These are phyloP conservation scores for Catharus fuscescens DNA, from an alignment of 2,113 vertebrate genomes.

Conservation along the genomic window DNA sequence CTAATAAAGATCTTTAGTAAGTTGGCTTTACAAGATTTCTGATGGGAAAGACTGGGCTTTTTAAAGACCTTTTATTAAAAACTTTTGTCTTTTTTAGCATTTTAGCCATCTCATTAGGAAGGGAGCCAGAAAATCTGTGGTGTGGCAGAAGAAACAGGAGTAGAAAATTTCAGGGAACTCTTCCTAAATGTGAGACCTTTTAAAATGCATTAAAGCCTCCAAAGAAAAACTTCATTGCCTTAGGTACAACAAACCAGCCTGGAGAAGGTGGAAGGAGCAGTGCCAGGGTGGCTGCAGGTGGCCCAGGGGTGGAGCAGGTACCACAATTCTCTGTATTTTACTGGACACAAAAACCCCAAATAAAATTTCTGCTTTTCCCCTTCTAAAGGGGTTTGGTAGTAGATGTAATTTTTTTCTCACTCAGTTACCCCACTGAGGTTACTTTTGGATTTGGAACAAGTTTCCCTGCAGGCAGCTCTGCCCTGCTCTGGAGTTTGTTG, in stretches of 20 bases:
- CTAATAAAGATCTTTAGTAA: background rate
- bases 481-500: background rate
- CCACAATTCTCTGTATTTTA: background rate
- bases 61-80: background rate
- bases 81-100: background rate
- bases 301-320: background rate
- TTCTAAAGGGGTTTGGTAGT: background rate
- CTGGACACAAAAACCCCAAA: background rate
- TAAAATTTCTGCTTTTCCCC: background rate
- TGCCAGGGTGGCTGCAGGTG: background rate
- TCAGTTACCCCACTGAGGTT: background rate
- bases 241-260: background rate
- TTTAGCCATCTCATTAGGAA: background rate
- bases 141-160: background rate
- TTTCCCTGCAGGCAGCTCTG: background rate
- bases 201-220: background rate
- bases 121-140: background rate
- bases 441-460: background rate
- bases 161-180: background rate
- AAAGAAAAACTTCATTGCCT: background rate
- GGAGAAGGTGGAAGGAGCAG: rapidly evolving
- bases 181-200: background rate
- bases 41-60: background rate
- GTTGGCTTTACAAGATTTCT: background rate
- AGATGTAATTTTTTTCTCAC: background rate